A percentile compares a stretch with the other conserved stretches of the same genome.
Evolutionary conservation across 2,113 vertebrate genomes (phyloP).

Genomic region (Cyanoderma ruficeps): DNA sequence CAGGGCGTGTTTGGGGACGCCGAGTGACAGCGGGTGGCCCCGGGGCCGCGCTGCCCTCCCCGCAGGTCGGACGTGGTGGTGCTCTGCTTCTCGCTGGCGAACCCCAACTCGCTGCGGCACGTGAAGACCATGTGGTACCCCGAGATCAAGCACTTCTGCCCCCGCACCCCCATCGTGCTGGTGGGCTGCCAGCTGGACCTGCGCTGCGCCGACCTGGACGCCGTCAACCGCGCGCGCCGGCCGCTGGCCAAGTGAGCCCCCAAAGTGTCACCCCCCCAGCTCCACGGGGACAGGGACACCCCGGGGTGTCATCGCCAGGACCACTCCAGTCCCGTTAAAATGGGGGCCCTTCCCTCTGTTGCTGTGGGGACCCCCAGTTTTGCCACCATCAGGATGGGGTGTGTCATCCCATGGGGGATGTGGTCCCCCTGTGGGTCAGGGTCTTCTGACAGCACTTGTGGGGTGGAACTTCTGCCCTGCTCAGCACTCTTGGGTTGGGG

Average conservation of each 20-base stretch:
- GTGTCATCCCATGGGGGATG: background rate
- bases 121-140: conserved; percentile 92
- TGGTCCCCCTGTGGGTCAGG: background rate
- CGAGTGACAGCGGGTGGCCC: rapidly evolving
- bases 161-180: conserved; percentile 88
- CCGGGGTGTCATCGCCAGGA: background rate
- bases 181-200: conserved; percentile 94
- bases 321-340: background rate
- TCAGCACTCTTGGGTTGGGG: background rate
- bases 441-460: conserved; percentile 1
- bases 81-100: conserved; percentile 89
- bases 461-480: background rate
- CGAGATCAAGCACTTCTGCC: conserved; percentile 94
- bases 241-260: conserved; percentile 86
- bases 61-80: conserved; percentile 88
- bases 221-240: conserved; percentile 87
- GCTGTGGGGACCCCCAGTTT: background rate
- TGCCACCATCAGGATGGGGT: rapidly evolving
- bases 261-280: background rate
- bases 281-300: background rate
- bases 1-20: rapidly evolving
- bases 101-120: conserved; percentile 88
- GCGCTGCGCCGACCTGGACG: conserved; percentile 91
- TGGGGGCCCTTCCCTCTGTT: background rate
- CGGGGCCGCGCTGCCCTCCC: background rate